These are phyloP conservation scores for Iguana delicatissima DNA, from an alignment of 2,797 vertebrate species.

Conservation along the genomic window DNA sequence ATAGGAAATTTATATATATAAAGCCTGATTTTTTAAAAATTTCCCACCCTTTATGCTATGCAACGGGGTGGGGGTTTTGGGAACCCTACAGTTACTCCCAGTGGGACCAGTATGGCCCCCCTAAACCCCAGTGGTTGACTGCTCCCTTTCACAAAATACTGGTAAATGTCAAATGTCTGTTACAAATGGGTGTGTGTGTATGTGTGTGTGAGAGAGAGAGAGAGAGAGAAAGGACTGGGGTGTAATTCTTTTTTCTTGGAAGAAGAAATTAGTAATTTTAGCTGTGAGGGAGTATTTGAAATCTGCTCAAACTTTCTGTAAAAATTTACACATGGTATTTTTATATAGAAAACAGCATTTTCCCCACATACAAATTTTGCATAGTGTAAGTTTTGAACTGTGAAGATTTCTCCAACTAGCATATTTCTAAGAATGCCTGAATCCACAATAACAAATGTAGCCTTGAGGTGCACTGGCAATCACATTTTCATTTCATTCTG, in stretches of 20 bases:
- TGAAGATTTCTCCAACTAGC: not conserved
- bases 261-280: too few species aligned
- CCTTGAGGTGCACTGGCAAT: not conserved
- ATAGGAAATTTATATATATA: not conserved
- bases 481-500: not conserved
- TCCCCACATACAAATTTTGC: too few species aligned
- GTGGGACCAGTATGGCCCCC: not conserved
- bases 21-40: not conserved
- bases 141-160: not conserved
- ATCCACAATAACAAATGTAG: not conserved
- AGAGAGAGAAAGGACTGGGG: not conserved
- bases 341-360: too few species aligned
- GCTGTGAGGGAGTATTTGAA: too few species aligned
- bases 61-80: not conserved
- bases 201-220: not conserved
- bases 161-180: not conserved
- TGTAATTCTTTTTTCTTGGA: too few species aligned
- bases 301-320: too few species aligned
- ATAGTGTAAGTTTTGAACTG: too few species aligned
- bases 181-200: not conserved
- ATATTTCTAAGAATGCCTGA: not conserved
- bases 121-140: too few species aligned
- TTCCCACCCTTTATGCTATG: not conserved
- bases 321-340: too few species aligned
- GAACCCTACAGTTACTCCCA: too few species aligned